phyloP scores from a whole-genome alignment of 2,888 invertebrate species.

The Drosophila melanosoma region DNA sequence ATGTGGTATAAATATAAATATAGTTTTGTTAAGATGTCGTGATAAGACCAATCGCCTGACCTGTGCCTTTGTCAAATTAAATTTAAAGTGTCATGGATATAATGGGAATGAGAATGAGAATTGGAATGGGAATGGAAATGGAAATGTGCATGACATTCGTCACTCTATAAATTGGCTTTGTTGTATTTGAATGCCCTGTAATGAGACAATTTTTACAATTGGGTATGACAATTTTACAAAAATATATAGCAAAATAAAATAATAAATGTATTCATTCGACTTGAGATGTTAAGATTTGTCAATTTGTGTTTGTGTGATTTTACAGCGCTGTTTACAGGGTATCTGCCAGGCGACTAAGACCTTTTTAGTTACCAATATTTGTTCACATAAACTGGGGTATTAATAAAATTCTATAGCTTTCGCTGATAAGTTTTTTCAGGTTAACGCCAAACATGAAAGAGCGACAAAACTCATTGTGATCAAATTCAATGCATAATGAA shows the following conservation, averaged over 20 bases:
- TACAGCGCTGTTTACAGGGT: neutral
- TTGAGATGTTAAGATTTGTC: neutral
- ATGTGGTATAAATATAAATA: neutral
- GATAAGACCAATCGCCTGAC: constrained; percentile 30
- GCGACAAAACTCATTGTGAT: constrained; percentile 11
- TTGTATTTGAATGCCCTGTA: constrained; percentile 36
- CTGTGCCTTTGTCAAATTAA: constrained; percentile 42
- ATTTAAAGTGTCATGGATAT: constrained; percentile 28
- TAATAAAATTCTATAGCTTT: constrained; percentile 28
- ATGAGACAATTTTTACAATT: too few relatives aligned
- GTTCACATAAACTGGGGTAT: constrained; percentile 15
- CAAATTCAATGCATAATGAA: constrained; percentile 7
- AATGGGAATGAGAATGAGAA: constrained; percentile 30
- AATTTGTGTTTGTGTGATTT: neutral
- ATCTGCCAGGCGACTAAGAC: neutral
- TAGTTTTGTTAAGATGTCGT: constrained; percentile 17
- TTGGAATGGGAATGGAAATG: constrained; percentile 30
- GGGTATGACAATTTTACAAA: neutral
- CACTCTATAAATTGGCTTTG: constrained; percentile 59
- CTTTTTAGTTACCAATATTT: neutral
- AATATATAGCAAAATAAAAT: neutral
- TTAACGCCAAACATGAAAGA: constrained; percentile 6
- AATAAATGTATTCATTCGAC: neutral
- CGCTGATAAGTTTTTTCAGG: constrained; percentile 16
- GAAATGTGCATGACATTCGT: constrained; percentile 19